phyloP scores from a whole-genome alignment of 2,888 invertebrate genomes.

The Drosophila kokeensis region DNA sequence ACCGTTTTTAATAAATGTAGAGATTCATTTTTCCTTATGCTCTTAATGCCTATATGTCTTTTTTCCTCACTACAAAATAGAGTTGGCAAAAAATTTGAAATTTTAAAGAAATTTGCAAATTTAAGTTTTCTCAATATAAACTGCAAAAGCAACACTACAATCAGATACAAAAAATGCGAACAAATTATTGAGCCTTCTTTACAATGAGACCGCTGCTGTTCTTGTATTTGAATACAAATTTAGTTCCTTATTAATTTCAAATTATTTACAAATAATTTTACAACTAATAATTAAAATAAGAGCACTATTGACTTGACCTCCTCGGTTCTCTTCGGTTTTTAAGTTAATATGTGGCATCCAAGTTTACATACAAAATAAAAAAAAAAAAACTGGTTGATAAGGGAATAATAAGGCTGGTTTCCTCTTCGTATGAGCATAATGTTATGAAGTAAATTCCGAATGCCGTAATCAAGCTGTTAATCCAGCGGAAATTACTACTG shows the following conservation, averaged over 20 bases:
- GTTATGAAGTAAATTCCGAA: not conserved
- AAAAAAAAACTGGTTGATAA: not conserved
- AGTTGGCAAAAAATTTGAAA: no score
- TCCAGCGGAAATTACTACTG: not conserved
- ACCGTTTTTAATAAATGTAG: not conserved
- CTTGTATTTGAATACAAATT: not conserved
- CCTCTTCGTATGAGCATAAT: not conserved
- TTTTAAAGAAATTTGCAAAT: not conserved
- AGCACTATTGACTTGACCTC: not conserved
- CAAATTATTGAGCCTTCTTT: not conserved
- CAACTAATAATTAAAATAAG: not conserved
- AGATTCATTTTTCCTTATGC: no score
- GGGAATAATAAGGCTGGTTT: not conserved
- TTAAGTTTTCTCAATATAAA: not conserved
- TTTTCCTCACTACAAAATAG: no score
- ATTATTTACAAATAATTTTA: not conserved
- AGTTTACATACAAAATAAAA: not conserved
- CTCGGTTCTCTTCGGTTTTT: not conserved
- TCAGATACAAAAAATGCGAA: not conserved
- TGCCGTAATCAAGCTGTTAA: no score
- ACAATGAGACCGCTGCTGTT: not conserved
- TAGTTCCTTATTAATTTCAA: not conserved
- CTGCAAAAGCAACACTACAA: not conserved
- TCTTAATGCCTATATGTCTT: no score
- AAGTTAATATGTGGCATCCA: not conserved